A percentile compares a stretch with the other conserved stretches of the same genome.
Evolutionary conservation across 2,113 vertebrate species (phyloP).

Genomic region (Pygoscelis adeliae): DNA sequence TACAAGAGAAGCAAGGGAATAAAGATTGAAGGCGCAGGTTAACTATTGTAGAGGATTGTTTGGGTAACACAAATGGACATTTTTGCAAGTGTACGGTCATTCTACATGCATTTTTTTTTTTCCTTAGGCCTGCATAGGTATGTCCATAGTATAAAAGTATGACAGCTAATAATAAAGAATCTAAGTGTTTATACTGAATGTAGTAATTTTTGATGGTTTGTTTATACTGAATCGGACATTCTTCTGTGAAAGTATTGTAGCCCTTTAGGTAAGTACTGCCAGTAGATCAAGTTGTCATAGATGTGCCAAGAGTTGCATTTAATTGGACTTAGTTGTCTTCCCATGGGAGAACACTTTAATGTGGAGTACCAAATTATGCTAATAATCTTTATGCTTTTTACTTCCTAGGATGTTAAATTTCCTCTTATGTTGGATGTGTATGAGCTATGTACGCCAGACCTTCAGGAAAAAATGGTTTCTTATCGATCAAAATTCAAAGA

Average conservation of each 20-base stretch:
- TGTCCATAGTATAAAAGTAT: not conserved
- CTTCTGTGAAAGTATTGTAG: not conserved
- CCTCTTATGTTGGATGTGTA: conserved; percentile 98
- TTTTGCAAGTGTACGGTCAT: not conserved
- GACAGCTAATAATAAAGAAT: not conserved
- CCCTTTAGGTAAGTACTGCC: not conserved
- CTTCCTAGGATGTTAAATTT: conserved; percentile 93
- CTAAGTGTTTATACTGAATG: not conserved
- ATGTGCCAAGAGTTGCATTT: not conserved
- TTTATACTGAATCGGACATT: not conserved
- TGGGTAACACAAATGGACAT: not conserved
- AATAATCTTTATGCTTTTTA: not conserved
- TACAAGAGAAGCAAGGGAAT: not conserved
- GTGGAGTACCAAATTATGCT: not conserved
- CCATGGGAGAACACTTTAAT: not conserved
- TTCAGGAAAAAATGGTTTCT: conserved; percentile 95
- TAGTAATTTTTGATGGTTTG: not conserved
- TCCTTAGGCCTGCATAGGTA: not conserved
- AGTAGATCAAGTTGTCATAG: not conserved
- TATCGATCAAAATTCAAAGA: conserved; percentile 95
- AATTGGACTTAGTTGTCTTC: not conserved
- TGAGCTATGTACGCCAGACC: conserved; percentile 90
- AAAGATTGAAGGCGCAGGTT: not conserved
- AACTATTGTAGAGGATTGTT: not conserved
- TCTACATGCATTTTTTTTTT: not conserved